Conservation (phyloP, 2,113 vertebrate genomes). For the Plectropomus leopardus region DNA sequence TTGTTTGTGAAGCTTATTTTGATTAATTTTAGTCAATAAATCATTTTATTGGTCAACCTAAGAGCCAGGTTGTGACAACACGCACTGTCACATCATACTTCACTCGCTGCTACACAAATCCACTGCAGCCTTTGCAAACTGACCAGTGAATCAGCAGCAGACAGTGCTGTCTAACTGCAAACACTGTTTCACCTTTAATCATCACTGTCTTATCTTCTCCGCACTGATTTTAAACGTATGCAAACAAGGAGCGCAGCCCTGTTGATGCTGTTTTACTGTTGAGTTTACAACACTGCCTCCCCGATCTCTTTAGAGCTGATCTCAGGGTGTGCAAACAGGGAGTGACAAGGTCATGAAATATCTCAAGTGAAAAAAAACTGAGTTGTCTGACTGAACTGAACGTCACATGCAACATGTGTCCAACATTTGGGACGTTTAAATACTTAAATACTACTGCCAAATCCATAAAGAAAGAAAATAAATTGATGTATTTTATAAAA, state of each 20-base stretch:
- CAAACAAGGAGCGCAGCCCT: too few relatives aligned
- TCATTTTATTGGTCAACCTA: too few relatives aligned
- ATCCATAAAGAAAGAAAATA: slow-evolving; percentile 10
- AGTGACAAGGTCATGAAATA: background rate
- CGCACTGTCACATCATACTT: too few relatives aligned
- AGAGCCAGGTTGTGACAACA: too few relatives aligned
- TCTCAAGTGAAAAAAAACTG: too few relatives aligned
- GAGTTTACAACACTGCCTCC: background rate
- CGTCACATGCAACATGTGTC: background rate
- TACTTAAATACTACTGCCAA: too few relatives aligned
- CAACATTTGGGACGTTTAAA: background rate
- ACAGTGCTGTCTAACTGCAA: too few relatives aligned
- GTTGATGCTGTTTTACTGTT: background rate
- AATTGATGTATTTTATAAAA: background rate
- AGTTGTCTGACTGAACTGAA: slow-evolving; percentile 38
- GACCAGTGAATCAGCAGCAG: too few relatives aligned
- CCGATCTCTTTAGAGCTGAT: background rate
- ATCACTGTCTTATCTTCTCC: too few relatives aligned
- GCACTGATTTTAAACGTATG: too few relatives aligned
- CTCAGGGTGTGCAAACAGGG: background rate
- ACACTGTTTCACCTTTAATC: background rate
- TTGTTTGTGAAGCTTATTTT: too few relatives aligned
- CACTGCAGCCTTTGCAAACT: background rate
- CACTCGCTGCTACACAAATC: background rate
- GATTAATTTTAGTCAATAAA: too few relatives aligned